Conservation (phyloP, 2,113 vertebrate genomes). For the Bos indicus region DNA sequence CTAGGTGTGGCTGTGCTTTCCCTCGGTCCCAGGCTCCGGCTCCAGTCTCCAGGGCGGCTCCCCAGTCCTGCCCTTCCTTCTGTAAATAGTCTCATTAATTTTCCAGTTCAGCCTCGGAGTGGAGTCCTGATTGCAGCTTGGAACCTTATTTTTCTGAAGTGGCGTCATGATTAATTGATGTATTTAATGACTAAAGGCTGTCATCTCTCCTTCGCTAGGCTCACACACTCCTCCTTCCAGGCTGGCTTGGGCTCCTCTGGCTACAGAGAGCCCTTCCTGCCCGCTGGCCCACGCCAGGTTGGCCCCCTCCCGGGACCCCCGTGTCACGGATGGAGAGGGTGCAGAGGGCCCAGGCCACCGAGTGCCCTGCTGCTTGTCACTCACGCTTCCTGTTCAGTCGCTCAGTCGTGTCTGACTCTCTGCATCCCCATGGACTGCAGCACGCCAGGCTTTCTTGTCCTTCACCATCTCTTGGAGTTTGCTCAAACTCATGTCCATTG, state of each 20-base stretch:
- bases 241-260: neutral
- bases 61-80: rapidly evolving
- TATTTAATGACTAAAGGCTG: neutral
- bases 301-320: neutral
- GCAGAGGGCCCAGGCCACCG: neutral
- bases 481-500: neutral
- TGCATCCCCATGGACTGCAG: neutral
- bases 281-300: rapidly evolving
- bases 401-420: rapidly evolving
- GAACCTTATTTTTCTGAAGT: neutral
- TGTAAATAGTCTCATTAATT: neutral
- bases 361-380: neutral
- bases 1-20: rapidly evolving
- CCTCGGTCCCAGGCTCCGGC: rapidly evolving
- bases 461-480: neutral
- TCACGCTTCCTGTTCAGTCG: rapidly evolving
- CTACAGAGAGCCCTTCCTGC: rapidly evolving
- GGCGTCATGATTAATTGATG: neutral
- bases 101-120: neutral
- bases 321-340: rapidly evolving
- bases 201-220: neutral
- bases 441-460: neutral
- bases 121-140: neutral
- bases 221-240: rapidly evolving
- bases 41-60: rapidly evolving